These are phyloP conservation scores for Uromys caudimaculatus DNA, from an alignment of 2,797 vertebrate species.

Conservation along the genomic window DNA sequence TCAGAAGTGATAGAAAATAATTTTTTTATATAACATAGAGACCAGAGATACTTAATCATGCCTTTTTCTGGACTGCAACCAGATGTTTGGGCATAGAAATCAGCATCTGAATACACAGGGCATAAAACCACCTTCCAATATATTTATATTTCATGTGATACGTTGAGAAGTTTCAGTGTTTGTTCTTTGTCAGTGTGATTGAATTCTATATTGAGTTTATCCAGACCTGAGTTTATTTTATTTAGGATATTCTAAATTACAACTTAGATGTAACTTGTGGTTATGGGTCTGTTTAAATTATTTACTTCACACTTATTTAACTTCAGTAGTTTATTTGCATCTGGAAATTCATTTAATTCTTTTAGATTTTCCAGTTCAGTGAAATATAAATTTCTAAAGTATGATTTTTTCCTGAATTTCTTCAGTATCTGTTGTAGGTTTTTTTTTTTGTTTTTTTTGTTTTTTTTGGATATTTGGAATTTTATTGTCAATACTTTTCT, in stretches of 20 bases:
- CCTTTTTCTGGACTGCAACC: not conserved
- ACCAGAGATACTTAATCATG: not conserved
- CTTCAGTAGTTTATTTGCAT: not conserved
- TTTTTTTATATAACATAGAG: not conserved
- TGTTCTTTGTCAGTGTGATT: not conserved
- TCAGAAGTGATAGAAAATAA: not conserved
- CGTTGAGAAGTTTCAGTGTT: not conserved
- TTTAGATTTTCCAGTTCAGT: not conserved
- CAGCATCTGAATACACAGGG: not conserved
- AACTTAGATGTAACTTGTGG: too few species aligned
- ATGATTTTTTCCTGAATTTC: not conserved
- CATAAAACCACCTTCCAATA: not conserved
- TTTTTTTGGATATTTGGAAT: not conserved
- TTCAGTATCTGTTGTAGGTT: not conserved
- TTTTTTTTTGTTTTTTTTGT: not conserved
- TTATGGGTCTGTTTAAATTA: not conserved
- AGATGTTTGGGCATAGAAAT: not conserved
- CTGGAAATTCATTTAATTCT: not conserved
- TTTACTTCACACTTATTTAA: not conserved
- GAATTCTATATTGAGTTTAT: not conserved
- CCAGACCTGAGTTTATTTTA: not conserved
- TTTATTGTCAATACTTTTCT: not conserved
- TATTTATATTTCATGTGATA: not conserved
- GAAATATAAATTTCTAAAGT: not conserved
- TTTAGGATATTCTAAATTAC: too few species aligned